These are phyloP conservation scores for Chrysolina oricalcia DNA, from an alignment of 2,888 invertebrate genomes.

Conservation along the genomic window DNA sequence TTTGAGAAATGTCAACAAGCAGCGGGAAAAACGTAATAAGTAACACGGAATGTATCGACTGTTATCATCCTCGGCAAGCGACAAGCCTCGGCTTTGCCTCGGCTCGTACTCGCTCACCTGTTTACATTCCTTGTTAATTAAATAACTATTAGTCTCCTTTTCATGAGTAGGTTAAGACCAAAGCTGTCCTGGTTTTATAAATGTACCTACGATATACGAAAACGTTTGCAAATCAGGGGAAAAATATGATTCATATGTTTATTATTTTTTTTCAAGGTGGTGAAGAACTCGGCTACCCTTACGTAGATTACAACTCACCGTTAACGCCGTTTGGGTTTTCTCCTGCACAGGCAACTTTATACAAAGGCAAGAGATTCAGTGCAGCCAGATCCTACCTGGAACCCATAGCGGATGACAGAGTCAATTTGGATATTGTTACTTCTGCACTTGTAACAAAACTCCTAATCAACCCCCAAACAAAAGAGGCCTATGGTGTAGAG, in stretches of 20 bases:
- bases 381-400: conserved; percentile 76
- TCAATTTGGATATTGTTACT: conserved; percentile 76
- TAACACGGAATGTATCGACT: no score
- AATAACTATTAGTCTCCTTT: no score
- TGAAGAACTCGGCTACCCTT: conserved; percentile 69
- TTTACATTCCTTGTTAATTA: no score
- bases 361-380: conserved; percentile 74
- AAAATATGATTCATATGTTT: not conserved
- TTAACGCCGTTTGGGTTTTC: conserved; percentile 67
- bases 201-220: no score
- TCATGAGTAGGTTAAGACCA: no score
- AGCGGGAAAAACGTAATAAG: no score
- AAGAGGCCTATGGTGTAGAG: conserved; percentile 72
- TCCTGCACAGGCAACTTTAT: conserved; percentile 70
- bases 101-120: no score
- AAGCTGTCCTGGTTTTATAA: no score
- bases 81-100: no score
- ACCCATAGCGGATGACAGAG: conserved; percentile 72
- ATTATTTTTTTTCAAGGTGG: conserved; percentile 65
- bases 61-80: no score
- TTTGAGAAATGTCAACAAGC: no score
- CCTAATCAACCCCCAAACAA: conserved; percentile 72
- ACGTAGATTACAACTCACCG: conserved; percentile 70
- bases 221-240: not conserved
- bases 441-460: conserved; percentile 75